These are phyloP conservation scores for Scyliorhinus canicula DNA, from an alignment of 2,797 vertebrate species.

Conservation along the genomic window DNA sequence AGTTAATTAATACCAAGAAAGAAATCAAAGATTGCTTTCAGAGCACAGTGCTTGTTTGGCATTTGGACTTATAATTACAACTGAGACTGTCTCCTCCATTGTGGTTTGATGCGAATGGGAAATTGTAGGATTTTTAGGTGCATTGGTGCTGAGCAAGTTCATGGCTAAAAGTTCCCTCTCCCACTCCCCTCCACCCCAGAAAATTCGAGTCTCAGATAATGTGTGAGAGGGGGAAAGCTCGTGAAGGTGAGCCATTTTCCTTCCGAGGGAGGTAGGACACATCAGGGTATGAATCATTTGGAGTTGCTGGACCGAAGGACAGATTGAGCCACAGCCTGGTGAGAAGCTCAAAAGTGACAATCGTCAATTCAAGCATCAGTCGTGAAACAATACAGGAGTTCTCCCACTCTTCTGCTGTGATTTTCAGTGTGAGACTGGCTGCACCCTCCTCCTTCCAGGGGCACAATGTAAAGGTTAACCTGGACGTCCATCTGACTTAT, in stretches of 20 bases:
- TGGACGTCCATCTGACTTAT: background rate
- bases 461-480: background rate
- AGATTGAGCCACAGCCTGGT: too few species aligned
- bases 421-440: background rate
- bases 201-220: background rate
- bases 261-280: background rate
- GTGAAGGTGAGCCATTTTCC: background rate
- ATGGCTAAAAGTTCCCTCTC: background rate
- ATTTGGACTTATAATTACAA: constrained; percentile 30
- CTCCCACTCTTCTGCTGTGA: background rate
- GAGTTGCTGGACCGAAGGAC: background rate
- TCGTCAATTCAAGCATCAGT: background rate
- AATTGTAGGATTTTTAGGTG: background rate
- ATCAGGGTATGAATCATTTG: background rate
- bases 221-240: background rate
- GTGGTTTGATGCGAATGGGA: background rate
- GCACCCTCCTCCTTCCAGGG: background rate
- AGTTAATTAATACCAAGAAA: constrained; percentile 9
- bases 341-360: background rate
- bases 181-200: background rate
- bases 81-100: background rate
- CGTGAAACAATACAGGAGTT: background rate
- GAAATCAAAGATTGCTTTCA: constrained; percentile 32
- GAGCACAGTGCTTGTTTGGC: background rate
- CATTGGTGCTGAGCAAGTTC: background rate